These are phyloP conservation scores for Pipistrellus pygmaeus DNA, from an alignment of 2,797 vertebrate species.

Conservation along the genomic window DNA sequence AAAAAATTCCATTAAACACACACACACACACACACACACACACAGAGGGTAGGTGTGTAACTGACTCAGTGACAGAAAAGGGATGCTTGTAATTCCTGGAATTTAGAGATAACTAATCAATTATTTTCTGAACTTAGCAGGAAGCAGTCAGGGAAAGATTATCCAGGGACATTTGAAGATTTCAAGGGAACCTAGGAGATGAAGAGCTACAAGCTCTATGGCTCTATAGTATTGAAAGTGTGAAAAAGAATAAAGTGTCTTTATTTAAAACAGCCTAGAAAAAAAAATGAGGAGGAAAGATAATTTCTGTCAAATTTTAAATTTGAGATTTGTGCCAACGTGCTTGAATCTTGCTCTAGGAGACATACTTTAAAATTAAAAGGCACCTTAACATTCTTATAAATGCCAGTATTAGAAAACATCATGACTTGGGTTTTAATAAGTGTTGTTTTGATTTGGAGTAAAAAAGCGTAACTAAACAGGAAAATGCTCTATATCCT, in stretches of 20 bases:
- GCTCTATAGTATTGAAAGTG: neutral
- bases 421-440: neutral
- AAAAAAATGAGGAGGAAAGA: neutral
- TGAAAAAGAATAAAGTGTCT: neutral
- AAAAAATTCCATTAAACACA: neutral
- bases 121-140: slow-evolving; percentile 40
- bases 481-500: neutral
- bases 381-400: neutral
- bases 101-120: slow-evolving; percentile 10
- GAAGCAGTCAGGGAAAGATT: slow-evolving; percentile 30
- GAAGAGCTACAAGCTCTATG: neutral
- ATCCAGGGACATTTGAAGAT: neutral
- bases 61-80: neutral
- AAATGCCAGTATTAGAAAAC: slow-evolving; percentile 20
- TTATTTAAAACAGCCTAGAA: neutral
- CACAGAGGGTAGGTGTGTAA: neutral
- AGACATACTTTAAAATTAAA: neutral
- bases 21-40: no score
- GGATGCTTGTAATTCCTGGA: neutral
- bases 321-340: slow-evolving; percentile 19
- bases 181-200: neutral
- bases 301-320: neutral
- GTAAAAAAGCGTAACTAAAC: neutral
- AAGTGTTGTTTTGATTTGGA: neutral
- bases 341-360: neutral